Evolutionary conservation across 2,797 vertebrate genomes (phyloP).

Genomic region (Acrocephalus scirpaceus): DNA sequence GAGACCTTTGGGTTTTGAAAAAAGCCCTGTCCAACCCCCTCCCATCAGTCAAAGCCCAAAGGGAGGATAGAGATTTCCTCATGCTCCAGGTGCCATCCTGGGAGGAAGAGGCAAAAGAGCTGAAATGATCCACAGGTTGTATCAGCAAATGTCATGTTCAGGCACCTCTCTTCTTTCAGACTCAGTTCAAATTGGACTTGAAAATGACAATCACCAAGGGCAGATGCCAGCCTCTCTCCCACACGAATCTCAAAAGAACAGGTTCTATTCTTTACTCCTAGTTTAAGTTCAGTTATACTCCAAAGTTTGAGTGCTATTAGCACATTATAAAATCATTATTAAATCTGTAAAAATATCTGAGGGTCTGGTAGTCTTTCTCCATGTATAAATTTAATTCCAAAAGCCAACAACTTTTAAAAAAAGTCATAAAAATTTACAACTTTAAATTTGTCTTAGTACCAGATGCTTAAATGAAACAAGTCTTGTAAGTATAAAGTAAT

Average conservation of each 20-base stretch:
- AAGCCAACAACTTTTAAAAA: background rate
- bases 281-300: background rate
- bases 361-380: background rate
- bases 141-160: fast-evolving
- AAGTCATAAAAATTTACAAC: background rate
- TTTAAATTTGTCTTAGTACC: background rate
- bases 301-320: background rate
- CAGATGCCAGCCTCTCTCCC: background rate
- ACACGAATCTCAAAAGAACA: background rate
- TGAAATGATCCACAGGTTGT: background rate
- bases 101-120: background rate
- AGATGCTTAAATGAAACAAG: slow-evolving; percentile 1
- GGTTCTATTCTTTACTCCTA: background rate
- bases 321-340: background rate
- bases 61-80: background rate
- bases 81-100: background rate
- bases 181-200: background rate
- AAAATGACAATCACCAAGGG: background rate
- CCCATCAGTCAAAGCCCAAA: background rate
- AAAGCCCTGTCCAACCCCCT: background rate
- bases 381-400: background rate
- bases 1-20: background rate
- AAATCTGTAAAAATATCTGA: slow-evolving; percentile 29
- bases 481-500: background rate
- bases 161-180: background rate